Evolutionary conservation across 2,113 vertebrate species (phyloP).

Genomic region (Parus major): DNA sequence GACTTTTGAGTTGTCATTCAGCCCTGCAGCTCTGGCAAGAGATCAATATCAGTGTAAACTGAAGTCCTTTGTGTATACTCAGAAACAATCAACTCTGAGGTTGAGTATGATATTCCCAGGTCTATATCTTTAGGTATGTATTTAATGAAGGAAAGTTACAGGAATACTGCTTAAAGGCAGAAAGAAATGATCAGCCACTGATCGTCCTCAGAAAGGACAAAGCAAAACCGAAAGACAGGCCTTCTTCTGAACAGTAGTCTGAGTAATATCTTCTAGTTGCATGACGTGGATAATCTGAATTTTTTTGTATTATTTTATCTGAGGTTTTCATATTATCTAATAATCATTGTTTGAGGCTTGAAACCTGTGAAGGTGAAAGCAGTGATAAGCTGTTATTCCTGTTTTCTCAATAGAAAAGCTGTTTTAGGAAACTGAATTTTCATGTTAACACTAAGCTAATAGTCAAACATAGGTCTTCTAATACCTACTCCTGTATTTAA

Average conservation of each 20-base stretch:
- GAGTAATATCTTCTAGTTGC: background rate
- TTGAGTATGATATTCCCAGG: background rate
- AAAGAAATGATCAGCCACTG: background rate
- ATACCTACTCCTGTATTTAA: background rate
- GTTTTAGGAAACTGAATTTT: background rate
- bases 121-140: background rate
- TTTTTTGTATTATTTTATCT: background rate
- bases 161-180: background rate
- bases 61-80: background rate
- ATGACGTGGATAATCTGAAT: background rate
- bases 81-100: background rate
- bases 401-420: background rate
- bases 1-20: background rate
- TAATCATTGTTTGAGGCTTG: background rate
- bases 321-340: background rate
- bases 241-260: background rate
- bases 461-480: background rate
- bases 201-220: background rate
- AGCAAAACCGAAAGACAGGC: background rate
- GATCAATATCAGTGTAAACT: background rate
- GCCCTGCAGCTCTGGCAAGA: background rate
- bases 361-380: background rate
- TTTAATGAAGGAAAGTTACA: background rate
- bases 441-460: background rate
- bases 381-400: background rate